A percentile compares a stretch with the other conserved stretches of the same genome.
phyloP scores from a whole-genome alignment of 2,888 invertebrate genomes.

The Conus canariensis region DNA sequence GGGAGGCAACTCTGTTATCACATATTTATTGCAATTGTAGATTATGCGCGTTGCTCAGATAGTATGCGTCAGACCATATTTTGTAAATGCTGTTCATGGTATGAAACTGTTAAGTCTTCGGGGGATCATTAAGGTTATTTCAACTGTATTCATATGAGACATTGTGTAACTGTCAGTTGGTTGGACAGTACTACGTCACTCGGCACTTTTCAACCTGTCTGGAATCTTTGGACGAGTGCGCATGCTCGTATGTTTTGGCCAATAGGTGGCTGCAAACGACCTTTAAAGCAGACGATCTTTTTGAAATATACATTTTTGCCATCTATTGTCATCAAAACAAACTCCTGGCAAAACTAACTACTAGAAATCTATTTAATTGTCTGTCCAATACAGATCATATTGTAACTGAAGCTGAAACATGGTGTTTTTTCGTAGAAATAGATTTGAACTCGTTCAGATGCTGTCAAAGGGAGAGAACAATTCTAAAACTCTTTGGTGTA shows the following conservation, averaged over 20 bases:
- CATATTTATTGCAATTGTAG: background rate
- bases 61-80: background rate
- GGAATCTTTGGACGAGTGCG: background rate
- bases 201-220: constrained; percentile 23
- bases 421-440: background rate
- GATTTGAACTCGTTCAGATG: background rate
- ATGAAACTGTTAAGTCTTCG: too few relatives aligned
- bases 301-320: background rate
- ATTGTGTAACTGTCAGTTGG: background rate
- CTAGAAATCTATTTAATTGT: background rate
- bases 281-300: constrained; percentile 10
- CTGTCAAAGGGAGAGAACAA: constrained; percentile 27
- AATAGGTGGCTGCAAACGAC: background rate
- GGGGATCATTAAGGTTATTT: too few relatives aligned
- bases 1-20: background rate
- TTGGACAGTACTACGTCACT: background rate
- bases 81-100: background rate
- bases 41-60: background rate
- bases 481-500: constrained; percentile 32
- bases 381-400: background rate
- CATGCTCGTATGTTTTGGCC: background rate
- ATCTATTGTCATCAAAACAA: background rate
- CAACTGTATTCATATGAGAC: too few relatives aligned
- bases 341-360: too few relatives aligned
- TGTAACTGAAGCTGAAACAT: background rate